These are phyloP conservation scores for Epinephelus lanceolatus DNA, from an alignment of 2,113 vertebrate species.

Conservation along the genomic window DNA sequence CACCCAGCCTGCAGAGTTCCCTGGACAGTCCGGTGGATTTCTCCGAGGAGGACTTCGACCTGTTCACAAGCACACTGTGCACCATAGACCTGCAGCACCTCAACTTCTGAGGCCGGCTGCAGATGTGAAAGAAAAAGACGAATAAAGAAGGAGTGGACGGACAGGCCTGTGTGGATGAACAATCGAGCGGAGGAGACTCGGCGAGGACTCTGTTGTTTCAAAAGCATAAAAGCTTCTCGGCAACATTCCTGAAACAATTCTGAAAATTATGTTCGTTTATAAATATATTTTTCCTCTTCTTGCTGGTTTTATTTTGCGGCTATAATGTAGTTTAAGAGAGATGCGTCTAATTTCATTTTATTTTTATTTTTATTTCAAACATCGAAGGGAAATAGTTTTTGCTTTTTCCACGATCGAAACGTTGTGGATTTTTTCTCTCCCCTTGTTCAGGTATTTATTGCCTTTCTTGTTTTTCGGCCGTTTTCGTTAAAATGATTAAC, in stretches of 20 bases:
- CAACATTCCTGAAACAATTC: constrained; percentile 80
- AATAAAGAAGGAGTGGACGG: not conserved
- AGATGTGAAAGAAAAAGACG: not conserved
- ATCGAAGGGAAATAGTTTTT: constrained; percentile 36
- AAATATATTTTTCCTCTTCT: constrained; percentile 24
- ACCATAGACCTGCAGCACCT: constrained; percentile 91
- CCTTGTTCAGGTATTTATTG: constrained; percentile 82
- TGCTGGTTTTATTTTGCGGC: constrained; percentile 47
- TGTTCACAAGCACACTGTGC: constrained; percentile 94
- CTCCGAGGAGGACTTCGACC: constrained; percentile 94
- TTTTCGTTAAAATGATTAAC: constrained; percentile 17
- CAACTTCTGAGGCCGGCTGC: constrained; percentile 83
- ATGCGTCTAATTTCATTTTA: constrained; percentile 20
- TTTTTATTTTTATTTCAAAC: constrained; percentile 54
- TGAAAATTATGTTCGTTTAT: constrained; percentile 35
- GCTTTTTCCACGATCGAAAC: constrained; percentile 53
- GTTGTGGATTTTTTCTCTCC: constrained; percentile 63
- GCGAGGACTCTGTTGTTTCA: constrained; percentile 23
- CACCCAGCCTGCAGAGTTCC: constrained; percentile 85
- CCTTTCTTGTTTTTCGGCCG: constrained; percentile 44
- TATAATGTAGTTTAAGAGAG: constrained; percentile 37
- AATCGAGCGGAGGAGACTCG: constrained; percentile 50
- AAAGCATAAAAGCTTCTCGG: constrained; percentile 60
- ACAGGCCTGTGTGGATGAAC: constrained; percentile 45
- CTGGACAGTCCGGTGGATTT: constrained; percentile 91